A percentile compares a stretch with the other conserved stretches of the same genome.
Evolutionary conservation across 2,113 vertebrate species (phyloP).

Genomic region (Rhinopithecus roxellana): DNA sequence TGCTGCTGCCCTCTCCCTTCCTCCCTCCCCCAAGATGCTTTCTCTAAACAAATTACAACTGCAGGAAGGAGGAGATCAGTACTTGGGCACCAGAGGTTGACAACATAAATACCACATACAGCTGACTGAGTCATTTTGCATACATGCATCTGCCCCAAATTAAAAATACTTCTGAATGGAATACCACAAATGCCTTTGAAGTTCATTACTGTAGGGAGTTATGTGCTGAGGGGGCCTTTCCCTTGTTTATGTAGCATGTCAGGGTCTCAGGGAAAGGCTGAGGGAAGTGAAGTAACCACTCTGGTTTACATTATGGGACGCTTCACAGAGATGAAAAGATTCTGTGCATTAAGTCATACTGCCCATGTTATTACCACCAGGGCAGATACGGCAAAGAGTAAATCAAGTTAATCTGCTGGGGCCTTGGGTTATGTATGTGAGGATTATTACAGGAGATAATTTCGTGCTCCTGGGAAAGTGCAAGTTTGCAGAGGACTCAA

Average conservation of each 20-base stretch:
- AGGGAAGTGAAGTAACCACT: constrained; percentile 36
- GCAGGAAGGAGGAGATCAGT: background rate
- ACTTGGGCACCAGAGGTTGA: constrained; percentile 21
- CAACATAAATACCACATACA: constrained; percentile 31
- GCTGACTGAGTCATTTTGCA: constrained; percentile 49
- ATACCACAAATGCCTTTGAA: constrained; percentile 74
- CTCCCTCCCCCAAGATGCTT: background rate
- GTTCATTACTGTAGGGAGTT: constrained; percentile 54
- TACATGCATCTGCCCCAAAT: constrained; percentile 63
- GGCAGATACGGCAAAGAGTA: constrained; percentile 37
- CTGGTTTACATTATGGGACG: constrained; percentile 62
- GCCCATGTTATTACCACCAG: constrained; percentile 52
- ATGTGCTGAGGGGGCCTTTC: constrained; percentile 40
- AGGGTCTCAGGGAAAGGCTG: constrained; percentile 14
- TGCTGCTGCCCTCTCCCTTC: background rate
- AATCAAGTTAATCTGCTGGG: constrained; percentile 59
- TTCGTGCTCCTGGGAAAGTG: constrained; percentile 41
- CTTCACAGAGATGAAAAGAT: constrained; percentile 62
- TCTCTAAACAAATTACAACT: constrained; percentile 54
- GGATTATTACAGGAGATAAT: constrained; percentile 41
- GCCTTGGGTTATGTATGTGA: background rate
- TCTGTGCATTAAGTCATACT: constrained; percentile 50
- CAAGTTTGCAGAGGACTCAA: background rate
- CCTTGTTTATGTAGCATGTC: constrained; percentile 41
- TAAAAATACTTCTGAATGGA: constrained; percentile 76